Base-by-base conservation (phyloP, 1,140 invertebrate species). In the Meloidogyne floridensis region DNA sequence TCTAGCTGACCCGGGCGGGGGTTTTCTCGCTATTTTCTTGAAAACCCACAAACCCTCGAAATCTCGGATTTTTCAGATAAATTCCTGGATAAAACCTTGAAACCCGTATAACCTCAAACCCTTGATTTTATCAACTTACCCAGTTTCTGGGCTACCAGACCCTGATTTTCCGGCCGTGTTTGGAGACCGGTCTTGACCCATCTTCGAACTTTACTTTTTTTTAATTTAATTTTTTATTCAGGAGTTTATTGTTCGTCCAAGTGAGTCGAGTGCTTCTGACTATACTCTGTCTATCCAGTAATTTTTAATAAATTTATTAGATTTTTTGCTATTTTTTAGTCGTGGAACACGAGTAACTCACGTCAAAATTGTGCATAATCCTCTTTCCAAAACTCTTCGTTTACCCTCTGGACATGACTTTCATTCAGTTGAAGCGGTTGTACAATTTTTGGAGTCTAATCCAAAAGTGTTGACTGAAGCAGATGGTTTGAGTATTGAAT, bases 401-500 rank as follows among this genome's bases (percentile, higher is more conserved):
- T 69, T 86, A n/a, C 86, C 86, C 9, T 86, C 65, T 70, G 86
- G 86, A 13, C 54, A 88, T 56, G 84, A 86, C n/a, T 87, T 87
- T 54, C 72, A 15, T 42, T 75, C 72, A n/a, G 20, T 86, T 11
- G 70, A 72, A 9, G 73, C 20, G 11, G n/a, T 86, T 42, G 80
- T 87, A 11, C 53, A 80, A 53, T 74, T 69, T 32, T 53, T 87
- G 9, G 75, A 83, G 56, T 54, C 51, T 20, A 81, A 51, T n/a
- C 84, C 84, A 13, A 78, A 85, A 18, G 18, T 84, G 15, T 65
- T 85, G 42, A 65, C 42, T 20, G 84, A 85, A 69, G 65, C 56
- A 13, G 86, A 85, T 65, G 86, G 80, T 10, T 59, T 59, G 20
- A 59, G 75, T 43, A 86, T 84, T 42, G 85, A 86, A 43, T 18